Base-by-base conservation (phyloP, 2,113 vertebrate species). In the Bothrops jararaca region DNA sequence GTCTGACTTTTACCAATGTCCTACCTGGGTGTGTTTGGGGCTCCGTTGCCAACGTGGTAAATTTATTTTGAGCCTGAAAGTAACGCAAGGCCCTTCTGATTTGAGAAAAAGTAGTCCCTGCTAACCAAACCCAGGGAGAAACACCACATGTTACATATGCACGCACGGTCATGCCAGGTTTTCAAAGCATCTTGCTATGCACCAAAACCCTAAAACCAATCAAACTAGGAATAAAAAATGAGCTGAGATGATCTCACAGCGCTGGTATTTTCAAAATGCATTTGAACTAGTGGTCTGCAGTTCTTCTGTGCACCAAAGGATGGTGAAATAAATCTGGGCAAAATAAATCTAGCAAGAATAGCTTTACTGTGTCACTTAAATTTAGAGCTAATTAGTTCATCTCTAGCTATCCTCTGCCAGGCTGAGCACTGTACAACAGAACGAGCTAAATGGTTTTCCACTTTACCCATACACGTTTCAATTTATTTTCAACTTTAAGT, bases 81-180 rank as follows among this genome's bases (percentile, higher is more conserved):
- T 89, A 74, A 34, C 24, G 24, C 24, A 88, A 86, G 64, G 89
- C 87, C 4, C 92, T 95, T 93, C 60, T 92, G 94, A 74, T 42
- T n/a, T 54, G 53, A 85, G 85, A 58, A 56, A n/a, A 89, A 91
- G 85, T 92, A 92, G 87, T 5, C 26, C 13, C 3, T 93, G 20
- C n/a, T 90, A 64, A 87, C 94, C 85, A 94, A 93, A 93, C 92
- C 90, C 23, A 53, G 89, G 34, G 92, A 90, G 26, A 57, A 94
- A 93, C 60, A 60, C 29, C 6, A 6, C 1, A 11, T 90, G 85
- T 93, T 94, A 45, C 48, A 90, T 60, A 50, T 94, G 93, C 94
- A 90, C 92, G 80, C 34, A 95, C 18, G 23, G 24, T 93, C 8
- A 88, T 74, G 58, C 9, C 90, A 85, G 24, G 90, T 93, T 95